Evolutionary conservation across 2,888 invertebrate species (phyloP), one percentile per base, ranked within the genome.

Genomic region (Drosophila anceps): DNA sequence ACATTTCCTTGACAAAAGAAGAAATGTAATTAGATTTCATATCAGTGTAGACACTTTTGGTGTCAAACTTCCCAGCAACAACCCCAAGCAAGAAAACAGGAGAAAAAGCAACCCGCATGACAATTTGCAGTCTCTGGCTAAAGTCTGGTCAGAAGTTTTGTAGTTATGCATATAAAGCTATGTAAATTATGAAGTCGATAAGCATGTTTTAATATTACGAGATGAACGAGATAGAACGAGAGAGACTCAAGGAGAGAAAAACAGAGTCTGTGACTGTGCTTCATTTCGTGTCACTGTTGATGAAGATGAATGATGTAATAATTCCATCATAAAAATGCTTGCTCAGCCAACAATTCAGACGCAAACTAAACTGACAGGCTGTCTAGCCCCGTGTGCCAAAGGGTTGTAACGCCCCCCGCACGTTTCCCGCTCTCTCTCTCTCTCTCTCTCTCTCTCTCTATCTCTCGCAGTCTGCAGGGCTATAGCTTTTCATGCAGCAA

Each of bases 231-330:
- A 37, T 20, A 27, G 66, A 72, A 60, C 48, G 60, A 61, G 18
- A 39, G 35, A 61, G 35, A 43, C 18, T 10, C 20, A 0, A 7
- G 15, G 15, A 31, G 53, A 33, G 37, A 20, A 59, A 79, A 55
- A 61, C 53, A 61, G 69, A 69, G 67, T 71, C 67, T 67, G 71
- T 54, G 66, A 58, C 66, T 73, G 53, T 18, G 46, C 43, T 18
- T 33, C 35, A 29, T 44, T 51, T 39, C 53, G 33, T 65, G 51
- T 59, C 67, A 31, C 33, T 57, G 67, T 70, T 88, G 86, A 86
- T 84, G 88, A 86, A 86, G 86, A 88, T 88, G 86, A 88, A 87
- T 88, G 88, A 88, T 88, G 86, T 88, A 88, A 87, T 88, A 88
- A 88, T 88, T 86, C 86, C 82, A 73, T 87, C 86, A 87, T 87